Conservation (phyloP, 2,113 vertebrate genomes). For the Myiopsitta monachus region DNA sequence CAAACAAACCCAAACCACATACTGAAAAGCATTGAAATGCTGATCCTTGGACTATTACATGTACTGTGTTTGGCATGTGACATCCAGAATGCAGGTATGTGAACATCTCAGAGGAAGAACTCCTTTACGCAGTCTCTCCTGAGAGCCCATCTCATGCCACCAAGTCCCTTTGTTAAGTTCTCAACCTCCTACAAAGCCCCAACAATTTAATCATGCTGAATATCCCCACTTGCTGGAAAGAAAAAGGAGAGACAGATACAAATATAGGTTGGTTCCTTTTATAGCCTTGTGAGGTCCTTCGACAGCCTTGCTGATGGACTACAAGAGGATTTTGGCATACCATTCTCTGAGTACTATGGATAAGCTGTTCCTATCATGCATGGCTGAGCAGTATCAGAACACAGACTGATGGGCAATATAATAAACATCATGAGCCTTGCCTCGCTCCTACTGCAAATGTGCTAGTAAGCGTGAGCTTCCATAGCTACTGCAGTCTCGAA, state of each 20-base stretch:
- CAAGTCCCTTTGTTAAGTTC: background rate
- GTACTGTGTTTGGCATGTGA: background rate
- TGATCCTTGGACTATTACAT: background rate
- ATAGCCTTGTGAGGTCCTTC: background rate
- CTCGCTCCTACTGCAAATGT: background rate
- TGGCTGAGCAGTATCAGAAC: conserved; percentile 13
- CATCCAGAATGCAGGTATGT: background rate
- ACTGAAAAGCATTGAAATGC: background rate
- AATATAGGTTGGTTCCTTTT: background rate
- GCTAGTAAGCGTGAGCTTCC: background rate
- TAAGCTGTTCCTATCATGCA: conserved; percentile 12
- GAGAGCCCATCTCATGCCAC: background rate
- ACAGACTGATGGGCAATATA: background rate
- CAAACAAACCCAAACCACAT: background rate
- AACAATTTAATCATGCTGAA: background rate
- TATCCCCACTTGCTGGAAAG: background rate
- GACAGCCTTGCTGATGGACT: background rate
- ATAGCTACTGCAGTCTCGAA: background rate
- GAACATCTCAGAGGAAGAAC: background rate
- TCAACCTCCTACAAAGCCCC: background rate
- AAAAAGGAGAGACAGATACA: background rate
- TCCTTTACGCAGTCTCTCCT: background rate
- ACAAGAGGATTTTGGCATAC: background rate
- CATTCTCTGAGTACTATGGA: background rate
- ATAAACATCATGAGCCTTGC: background rate